A percentile compares a stretch with the other conserved stretches of the same genome.
Conservation (phyloP, 2,888 invertebrate genomes). For the Exephanes ischioxanthus region DNA sequence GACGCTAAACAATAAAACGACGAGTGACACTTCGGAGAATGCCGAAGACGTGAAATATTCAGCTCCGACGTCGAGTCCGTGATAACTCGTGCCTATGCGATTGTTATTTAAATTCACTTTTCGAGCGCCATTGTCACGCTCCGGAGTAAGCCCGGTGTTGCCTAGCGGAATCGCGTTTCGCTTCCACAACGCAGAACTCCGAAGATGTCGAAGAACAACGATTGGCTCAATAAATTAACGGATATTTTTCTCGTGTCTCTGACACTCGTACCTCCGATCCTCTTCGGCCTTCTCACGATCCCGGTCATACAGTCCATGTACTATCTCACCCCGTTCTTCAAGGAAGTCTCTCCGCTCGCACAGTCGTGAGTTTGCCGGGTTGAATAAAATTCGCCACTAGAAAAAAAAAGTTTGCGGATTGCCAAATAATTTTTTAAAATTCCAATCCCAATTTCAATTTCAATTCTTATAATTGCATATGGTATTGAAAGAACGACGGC, state of each 20-base stretch:
- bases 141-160: background rate
- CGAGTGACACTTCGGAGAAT: background rate
- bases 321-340: slow-evolving; percentile 79
- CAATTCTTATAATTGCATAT: too few relatives aligned
- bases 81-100: background rate
- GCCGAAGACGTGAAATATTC: background rate
- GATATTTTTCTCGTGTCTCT: slow-evolving; percentile 77
- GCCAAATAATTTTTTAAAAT: too few relatives aligned
- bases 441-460: too few relatives aligned
- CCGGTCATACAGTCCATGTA: slow-evolving; percentile 81
- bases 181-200: background rate
- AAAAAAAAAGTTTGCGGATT: too few relatives aligned
- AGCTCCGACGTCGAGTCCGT: background rate
- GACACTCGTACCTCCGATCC: slow-evolving; percentile 79
- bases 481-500: too few relatives aligned
- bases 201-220: slow-evolving; percentile 73
- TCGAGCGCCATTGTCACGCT: background rate
- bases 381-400: background rate
- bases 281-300: slow-evolving; percentile 78
- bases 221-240: slow-evolving; percentile 72
- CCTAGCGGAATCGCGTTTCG: background rate
- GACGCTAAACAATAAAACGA: background rate
- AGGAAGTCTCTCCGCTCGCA: slow-evolving; percentile 69
- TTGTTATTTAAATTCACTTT: background rate
- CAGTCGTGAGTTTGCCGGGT: slow-evolving; percentile 66